Evolutionary conservation across 2,113 vertebrate genomes (phyloP).

Genomic region (Thoracochromis brauschi): DNA sequence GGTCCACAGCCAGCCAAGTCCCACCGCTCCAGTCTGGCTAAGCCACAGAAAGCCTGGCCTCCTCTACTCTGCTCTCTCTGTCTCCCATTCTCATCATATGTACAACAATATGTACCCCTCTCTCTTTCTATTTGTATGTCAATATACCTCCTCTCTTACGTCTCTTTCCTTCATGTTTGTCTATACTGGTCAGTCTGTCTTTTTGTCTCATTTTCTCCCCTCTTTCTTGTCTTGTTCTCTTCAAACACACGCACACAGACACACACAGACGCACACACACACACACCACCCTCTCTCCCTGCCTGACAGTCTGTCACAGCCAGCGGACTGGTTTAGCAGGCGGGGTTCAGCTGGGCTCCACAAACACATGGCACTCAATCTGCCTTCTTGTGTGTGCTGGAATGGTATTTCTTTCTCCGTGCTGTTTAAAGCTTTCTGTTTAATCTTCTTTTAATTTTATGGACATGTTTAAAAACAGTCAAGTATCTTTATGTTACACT

Average conservation of each 20-base stretch:
- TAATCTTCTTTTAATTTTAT: not conserved
- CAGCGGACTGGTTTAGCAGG: constrained; percentile 55
- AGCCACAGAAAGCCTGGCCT: constrained; percentile 59
- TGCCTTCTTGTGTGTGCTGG: constrained; percentile 50
- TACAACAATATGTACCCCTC: not conserved
- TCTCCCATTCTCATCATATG: constrained; percentile 31
- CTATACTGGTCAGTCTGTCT: constrained; percentile 13
- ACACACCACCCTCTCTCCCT: constrained; percentile 30
- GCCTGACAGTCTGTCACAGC: constrained; percentile 55
- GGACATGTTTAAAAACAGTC: not conserved
- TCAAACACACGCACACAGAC: not conserved
- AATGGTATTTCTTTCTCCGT: constrained; percentile 30
- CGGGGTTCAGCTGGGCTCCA: constrained; percentile 54
- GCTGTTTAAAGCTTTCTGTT: not conserved
- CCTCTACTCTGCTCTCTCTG: constrained; percentile 19
- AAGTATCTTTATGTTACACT: not conserved
- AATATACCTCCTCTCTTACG: not conserved
- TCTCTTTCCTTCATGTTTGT: not conserved
- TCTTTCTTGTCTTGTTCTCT: constrained; percentile 1
- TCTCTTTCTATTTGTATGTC: not conserved
- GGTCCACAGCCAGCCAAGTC: constrained; percentile 69
- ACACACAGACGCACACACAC: not conserved
- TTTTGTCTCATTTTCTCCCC: constrained; percentile 25
- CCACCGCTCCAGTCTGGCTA: constrained; percentile 68
- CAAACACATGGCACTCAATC: constrained; percentile 58